A percentile compares a stretch with the other conserved stretches of the same genome.
phyloP scores from a whole-genome alignment of 2,113 vertebrate genomes.

The Psettodes erumei region DNA sequence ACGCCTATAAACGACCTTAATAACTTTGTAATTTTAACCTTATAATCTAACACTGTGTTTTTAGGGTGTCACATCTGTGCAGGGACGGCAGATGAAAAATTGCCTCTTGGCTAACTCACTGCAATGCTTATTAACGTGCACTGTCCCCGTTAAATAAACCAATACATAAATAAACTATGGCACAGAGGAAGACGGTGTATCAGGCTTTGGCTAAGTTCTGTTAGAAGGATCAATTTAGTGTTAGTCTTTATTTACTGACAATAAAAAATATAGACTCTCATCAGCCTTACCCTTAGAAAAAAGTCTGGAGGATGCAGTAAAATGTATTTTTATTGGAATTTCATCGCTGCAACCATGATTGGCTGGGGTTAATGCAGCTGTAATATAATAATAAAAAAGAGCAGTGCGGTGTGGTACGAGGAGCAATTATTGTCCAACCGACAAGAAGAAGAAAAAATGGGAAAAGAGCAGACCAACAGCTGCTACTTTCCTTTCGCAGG shows the following conservation, averaged over 20 bases:
- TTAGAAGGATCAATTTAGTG: background rate
- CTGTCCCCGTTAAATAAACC: background rate
- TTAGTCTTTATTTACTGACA: background rate
- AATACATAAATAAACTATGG: background rate
- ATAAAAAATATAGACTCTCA: background rate
- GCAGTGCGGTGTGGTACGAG: background rate
- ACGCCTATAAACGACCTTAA: background rate
- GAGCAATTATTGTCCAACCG: background rate
- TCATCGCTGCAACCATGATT: background rate
- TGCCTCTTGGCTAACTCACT: background rate
- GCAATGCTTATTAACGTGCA: background rate
- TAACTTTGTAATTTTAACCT: background rate
- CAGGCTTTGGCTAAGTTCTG: background rate
- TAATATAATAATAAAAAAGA: background rate
- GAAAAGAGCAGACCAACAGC: constrained; percentile 50
- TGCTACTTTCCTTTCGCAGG: constrained; percentile 49
- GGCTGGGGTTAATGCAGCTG: background rate
- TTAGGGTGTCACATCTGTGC: background rate
- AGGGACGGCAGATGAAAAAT: background rate
- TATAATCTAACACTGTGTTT: background rate
- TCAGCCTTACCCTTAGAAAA: background rate
- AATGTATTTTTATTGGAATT: background rate
- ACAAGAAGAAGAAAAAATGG: too few species aligned
- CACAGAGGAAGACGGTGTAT: background rate
- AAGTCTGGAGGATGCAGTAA: background rate